Evolutionary conservation across 2,113 vertebrate genomes (phyloP).

Genomic region (Myotis yumanensis): DNA sequence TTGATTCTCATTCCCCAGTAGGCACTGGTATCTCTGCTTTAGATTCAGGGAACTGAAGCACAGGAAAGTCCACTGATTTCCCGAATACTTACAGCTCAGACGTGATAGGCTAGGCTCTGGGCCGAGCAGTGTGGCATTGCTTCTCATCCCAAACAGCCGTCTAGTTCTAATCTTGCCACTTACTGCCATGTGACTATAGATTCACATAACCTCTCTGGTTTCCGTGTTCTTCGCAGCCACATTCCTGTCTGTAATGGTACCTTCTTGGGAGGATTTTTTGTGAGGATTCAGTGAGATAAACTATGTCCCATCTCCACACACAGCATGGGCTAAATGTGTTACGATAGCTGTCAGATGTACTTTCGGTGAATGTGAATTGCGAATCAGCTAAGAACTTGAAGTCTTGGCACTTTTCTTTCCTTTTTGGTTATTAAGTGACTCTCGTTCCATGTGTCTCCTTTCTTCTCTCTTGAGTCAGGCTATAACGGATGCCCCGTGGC

Average conservation of each 20-base stretch:
- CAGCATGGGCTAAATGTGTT: neutral
- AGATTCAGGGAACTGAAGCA: neutral
- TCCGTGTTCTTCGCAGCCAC: neutral
- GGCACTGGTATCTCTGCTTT: neutral
- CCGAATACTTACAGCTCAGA: neutral
- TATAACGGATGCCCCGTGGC: conserved; percentile 87
- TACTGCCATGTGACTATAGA: accelerated
- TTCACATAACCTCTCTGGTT: too few species aligned
- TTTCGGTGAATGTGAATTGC: neutral
- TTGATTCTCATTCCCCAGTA: neutral
- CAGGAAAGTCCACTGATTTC: neutral
- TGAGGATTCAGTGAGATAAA: neutral
- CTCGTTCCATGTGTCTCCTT: neutral
- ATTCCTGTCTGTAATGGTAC: accelerated
- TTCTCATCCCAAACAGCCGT: accelerated
- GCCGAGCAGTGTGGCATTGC: accelerated
- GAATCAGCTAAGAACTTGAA: neutral
- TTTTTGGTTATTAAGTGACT: neutral
- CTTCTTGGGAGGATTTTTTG: neutral
- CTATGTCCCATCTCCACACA: accelerated
- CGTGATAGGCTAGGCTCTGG: neutral
- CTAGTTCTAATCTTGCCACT: too few species aligned
- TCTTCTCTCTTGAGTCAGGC: conserved; percentile 79
- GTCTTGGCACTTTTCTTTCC: neutral
- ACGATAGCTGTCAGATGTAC: neutral